Conservation (phyloP, 2,113 vertebrate genomes). For the Boulengeromyrus knoepffleri region DNA sequence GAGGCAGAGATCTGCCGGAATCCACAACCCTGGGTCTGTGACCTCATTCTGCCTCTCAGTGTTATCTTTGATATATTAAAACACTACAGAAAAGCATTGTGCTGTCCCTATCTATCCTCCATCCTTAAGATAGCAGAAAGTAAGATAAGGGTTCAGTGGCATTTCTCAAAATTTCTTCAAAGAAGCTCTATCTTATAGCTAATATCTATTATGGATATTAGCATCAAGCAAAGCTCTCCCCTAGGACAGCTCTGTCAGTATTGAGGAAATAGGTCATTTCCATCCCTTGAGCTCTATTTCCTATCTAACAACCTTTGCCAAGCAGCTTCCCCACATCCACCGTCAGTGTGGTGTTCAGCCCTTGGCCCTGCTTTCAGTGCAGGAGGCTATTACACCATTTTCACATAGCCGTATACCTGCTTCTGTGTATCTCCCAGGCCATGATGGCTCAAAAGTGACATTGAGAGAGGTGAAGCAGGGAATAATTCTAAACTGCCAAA, state of each 20-base stretch:
- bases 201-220: conserved; percentile 9
- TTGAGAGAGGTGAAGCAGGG: not conserved
- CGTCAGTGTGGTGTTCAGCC: not conserved
- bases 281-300: conserved; percentile 2
- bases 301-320: not conserved
- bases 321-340: not conserved
- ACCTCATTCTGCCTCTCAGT: not conserved
- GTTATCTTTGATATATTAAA: not conserved
- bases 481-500: not conserved
- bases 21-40: not conserved
- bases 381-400: not conserved
- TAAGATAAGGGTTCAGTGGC: not conserved
- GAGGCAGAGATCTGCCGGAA: not conserved
- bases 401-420: not conserved
- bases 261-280: conserved; percentile 1
- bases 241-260: not conserved
- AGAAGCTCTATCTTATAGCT: not conserved
- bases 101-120: not conserved
- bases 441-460: not conserved
- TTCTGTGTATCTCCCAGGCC: not conserved
- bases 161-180: conserved; percentile 5
- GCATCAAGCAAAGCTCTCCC: conserved; percentile 2
- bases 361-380: not conserved
- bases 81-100: not conserved
- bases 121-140: not conserved